Percentiles rank a stretch among this genome's conserved stretches.
These are phyloP conservation scores for Chaetorhynchus papuensis DNA, from an alignment of 2,113 vertebrate genomes.

Conservation along the genomic window DNA sequence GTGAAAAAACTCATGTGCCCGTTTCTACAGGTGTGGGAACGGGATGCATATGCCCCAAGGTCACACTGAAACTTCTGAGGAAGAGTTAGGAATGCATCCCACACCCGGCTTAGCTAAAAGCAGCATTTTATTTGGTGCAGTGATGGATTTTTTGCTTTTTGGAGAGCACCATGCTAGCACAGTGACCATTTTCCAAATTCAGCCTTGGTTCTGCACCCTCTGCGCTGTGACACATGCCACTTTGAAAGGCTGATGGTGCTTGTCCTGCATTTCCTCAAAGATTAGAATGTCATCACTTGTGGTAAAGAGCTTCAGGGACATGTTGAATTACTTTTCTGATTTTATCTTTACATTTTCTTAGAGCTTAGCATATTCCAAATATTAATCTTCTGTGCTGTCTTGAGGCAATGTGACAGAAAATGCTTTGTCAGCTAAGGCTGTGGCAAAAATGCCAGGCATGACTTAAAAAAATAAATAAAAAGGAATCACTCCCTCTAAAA, in stretches of 20 bases:
- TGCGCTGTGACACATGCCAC: background rate
- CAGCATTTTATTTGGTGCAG: background rate
- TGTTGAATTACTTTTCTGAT: constrained; percentile 65
- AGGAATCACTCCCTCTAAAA: background rate
- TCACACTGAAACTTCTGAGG: background rate
- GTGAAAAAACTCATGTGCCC: background rate
- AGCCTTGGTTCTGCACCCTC: background rate
- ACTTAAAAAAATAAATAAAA: background rate
- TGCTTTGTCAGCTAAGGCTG: constrained; percentile 55
- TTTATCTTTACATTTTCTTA: constrained; percentile 60
- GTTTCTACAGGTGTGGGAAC: background rate
- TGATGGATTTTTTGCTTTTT: background rate
- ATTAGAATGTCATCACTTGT: constrained; percentile 56
- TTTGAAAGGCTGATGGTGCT: background rate
- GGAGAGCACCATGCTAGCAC: background rate
- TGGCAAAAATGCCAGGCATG: constrained; percentile 37
- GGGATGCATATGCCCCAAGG: background rate
- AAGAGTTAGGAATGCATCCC: background rate
- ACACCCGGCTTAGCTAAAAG: background rate
- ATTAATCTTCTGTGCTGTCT: constrained; percentile 65
- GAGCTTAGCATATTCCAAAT: constrained; percentile 63
- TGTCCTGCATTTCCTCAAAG: constrained; percentile 28
- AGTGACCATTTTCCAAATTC: background rate
- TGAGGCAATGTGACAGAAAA: constrained; percentile 45
- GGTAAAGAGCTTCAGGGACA: constrained; percentile 33